phyloP scores from a whole-genome alignment of 2,797 vertebrate genomes.

The Prionace glauca region DNA sequence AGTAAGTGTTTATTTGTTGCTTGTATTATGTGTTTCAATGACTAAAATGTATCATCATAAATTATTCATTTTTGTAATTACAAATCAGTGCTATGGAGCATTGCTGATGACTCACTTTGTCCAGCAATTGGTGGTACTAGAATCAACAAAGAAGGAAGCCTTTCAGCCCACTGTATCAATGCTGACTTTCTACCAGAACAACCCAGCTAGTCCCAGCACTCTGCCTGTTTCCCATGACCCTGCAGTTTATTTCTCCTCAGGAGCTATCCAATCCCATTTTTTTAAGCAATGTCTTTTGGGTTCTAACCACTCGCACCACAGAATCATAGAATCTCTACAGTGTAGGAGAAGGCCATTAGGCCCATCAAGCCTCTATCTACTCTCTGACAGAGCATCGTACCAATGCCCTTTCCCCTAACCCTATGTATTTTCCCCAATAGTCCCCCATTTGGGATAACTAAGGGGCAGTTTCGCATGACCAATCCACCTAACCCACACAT shows the following conservation, averaged over 20 bases:
- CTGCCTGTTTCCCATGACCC: background rate
- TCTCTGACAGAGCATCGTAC: no score
- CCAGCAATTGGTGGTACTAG: background rate
- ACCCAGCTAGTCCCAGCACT: background rate
- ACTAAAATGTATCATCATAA: background rate
- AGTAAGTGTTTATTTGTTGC: slow-evolving; percentile 27
- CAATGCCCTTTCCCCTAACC: no score
- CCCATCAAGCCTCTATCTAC: no score
- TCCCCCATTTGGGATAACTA: no score
- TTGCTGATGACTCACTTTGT: background rate
- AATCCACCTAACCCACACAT: no score
- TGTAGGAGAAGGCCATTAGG: no score
- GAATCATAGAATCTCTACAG: no score
- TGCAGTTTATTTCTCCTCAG: background rate
- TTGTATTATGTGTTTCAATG: background rate
- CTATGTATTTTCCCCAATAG: no score
- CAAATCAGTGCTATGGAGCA: background rate
- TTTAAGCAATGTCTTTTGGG: background rate
- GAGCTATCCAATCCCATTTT: background rate
- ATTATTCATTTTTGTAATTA: background rate
- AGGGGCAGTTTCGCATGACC: no score
- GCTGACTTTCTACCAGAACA: background rate
- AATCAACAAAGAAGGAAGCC: background rate
- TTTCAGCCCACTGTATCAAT: background rate
- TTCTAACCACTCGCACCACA: background rate